phyloP scores from a whole-genome alignment of 2,113 vertebrate species.

The Syngnathus typhle region DNA sequence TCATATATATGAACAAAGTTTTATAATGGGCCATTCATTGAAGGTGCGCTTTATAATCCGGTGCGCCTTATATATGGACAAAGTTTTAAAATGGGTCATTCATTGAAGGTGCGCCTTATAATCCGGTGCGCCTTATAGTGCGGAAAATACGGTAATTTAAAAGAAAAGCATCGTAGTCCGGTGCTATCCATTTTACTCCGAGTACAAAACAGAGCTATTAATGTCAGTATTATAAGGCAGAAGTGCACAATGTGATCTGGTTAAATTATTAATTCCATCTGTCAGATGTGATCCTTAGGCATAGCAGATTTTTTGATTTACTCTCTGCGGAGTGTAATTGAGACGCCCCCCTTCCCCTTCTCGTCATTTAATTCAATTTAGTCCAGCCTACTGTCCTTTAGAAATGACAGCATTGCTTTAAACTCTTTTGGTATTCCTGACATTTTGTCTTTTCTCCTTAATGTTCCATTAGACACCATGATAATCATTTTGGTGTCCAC shows the following conservation, averaged over 20 bases:
- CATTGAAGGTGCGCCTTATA: too few species aligned
- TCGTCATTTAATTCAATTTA: constrained; percentile 24
- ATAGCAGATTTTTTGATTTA: constrained; percentile 39
- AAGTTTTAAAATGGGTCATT: too few species aligned
- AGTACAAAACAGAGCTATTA: constrained; percentile 14
- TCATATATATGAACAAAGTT: too few species aligned
- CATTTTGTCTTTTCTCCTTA: not conserved
- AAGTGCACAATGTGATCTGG: constrained; percentile 7
- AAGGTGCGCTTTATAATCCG: too few species aligned
- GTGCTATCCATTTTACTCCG: not conserved
- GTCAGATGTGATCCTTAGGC: constrained; percentile 29
- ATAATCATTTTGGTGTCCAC: not conserved
- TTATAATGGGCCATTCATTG: too few species aligned
- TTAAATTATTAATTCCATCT: constrained; percentile 29
- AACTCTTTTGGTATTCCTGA: constrained; percentile 1
- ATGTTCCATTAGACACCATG: not conserved
- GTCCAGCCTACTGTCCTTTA: constrained; percentile 15
- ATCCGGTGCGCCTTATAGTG: too few species aligned
- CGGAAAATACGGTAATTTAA: too few species aligned
- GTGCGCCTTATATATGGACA: too few species aligned
- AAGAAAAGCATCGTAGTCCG: not conserved
- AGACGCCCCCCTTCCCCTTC: constrained; percentile 3
- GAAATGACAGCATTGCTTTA: constrained; percentile 33
- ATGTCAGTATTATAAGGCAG: constrained; percentile 12
- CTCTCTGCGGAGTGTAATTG: constrained; percentile 14